Percentiles rank a stretch among this genome's conserved stretches.
phyloP scores from a whole-genome alignment of 1,140 invertebrate species.

The Ptiloglossa arizonensis region DNA sequence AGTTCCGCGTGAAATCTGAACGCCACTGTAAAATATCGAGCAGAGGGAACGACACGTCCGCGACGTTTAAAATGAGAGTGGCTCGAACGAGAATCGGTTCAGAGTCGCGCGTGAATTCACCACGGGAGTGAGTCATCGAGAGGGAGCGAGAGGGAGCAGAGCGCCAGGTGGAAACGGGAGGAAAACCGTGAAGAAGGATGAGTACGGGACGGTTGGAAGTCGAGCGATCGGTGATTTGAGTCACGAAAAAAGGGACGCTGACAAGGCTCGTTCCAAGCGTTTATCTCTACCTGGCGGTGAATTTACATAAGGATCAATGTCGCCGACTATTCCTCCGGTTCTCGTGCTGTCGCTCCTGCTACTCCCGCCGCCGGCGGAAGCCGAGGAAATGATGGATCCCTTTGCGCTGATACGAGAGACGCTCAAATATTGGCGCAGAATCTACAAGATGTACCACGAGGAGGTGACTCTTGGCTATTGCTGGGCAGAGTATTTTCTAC shows the following conservation, averaged over 20 bases:
- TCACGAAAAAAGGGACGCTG: not conserved
- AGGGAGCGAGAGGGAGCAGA: too few species aligned
- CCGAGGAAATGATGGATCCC: constrained; percentile 22
- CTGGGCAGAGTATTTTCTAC: constrained; percentile 58
- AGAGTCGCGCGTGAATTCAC: not conserved
- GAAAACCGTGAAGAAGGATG: not conserved
- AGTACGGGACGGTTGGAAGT: not conserved
- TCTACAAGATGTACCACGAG: constrained; percentile 58
- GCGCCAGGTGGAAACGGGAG: too few species aligned
- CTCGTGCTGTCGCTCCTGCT: constrained; percentile 47
- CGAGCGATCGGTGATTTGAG: not conserved
- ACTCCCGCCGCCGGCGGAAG: constrained; percentile 2
- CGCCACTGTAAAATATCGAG: not conserved
- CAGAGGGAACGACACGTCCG: not conserved
- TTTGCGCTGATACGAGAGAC: constrained; percentile 30
- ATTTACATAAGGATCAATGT: constrained; percentile 53
- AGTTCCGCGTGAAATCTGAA: not conserved
- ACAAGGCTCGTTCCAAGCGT: not conserved
- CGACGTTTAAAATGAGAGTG: not conserved
- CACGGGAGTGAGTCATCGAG: too few species aligned
- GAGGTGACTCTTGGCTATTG: constrained; percentile 63
- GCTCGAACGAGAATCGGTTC: not conserved
- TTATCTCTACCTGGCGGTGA: not conserved
- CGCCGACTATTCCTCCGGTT: constrained; percentile 39
- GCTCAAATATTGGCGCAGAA: constrained; percentile 54